Base-by-base conservation (phyloP, 2,797 vertebrate genomes). In the Loriculus beryllinus region DNA sequence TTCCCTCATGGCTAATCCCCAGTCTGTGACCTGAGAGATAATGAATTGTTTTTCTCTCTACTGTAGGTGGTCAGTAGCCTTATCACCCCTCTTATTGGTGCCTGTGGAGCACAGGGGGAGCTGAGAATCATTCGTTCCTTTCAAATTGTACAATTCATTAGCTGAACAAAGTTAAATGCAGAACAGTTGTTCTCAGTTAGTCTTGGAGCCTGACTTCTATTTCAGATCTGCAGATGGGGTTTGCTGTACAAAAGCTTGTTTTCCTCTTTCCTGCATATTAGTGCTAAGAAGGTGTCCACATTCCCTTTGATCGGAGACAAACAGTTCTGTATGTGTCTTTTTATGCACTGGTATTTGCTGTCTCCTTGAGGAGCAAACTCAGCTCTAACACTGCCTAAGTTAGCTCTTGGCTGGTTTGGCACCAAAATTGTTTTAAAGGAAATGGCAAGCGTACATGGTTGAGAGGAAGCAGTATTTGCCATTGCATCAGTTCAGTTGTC, bases 71-170 rank as follows among this genome's bases (percentile, higher is more conserved):
- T 88, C 57, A 49, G 77, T 75, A 83, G 86, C 77, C 69, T 86
- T 78, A 88, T 54, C 69, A 79, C 23, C 19, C 81, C 54, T 95
- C 42, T 37, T 35, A 93, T 81, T 82, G 54, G 59, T 94, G 72
- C 70, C 45, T 65, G 42, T 65, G 45, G 57, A 94, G 48, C 81
- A 49, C 45, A 45, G 59, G 11, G 67, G 49, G 42, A 92, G 45
- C 16, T 81, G n/a, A 65, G 19, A 88, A 75, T 82, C 63, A 48
- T 22, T 94, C 35, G 12, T 82, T 88, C 40, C 78, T 91, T 92
- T 94, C 33, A 74, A 74, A 80, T 48, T 45, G 10, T 76, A 10
- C 72, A 84, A 80, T 95, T 93, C 26, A 82, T 77, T 93, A 85
- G 56, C 93, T 92, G 78, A 92, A 48, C 1, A 1, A 67, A 85